These are phyloP conservation scores for Rhea pennata DNA, from an alignment of 2,113 vertebrate genomes.

Conservation along the genomic window DNA sequence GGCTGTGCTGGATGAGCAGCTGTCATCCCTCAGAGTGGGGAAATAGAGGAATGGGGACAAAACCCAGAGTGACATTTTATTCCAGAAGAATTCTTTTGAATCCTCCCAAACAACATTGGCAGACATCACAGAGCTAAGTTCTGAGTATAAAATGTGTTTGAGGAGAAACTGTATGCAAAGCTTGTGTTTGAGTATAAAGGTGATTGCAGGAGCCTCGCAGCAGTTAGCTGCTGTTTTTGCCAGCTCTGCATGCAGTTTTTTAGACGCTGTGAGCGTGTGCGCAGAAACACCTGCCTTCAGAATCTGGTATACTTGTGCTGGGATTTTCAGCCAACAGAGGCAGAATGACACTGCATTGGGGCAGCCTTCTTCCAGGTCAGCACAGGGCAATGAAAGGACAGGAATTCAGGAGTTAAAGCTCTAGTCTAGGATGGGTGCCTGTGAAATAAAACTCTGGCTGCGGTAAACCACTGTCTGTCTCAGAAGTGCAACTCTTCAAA, in stretches of 20 bases:
- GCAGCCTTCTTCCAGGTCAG: background rate
- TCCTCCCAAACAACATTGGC: background rate
- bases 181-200: background rate
- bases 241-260: no score
- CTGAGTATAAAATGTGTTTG: no score
- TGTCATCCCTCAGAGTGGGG: background rate
- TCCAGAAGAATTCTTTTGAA: background rate
- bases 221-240: background rate
- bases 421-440: background rate
- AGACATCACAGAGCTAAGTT: background rate
- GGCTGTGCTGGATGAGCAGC: background rate
- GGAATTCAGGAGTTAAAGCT: background rate
- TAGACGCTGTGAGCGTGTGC: no score
- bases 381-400: accelerated
- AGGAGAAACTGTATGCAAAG: no score
- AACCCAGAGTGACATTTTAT: background rate
- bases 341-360: background rate
- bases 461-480: background rate
- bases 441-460: background rate
- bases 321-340: background rate
- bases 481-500: background rate
- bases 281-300: no score
- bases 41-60: background rate
- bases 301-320: accelerated
- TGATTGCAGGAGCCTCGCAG: background rate